Evolutionary conservation across 2,888 invertebrate species (phyloP).

Genomic region (Pelosia muscerda): DNA sequence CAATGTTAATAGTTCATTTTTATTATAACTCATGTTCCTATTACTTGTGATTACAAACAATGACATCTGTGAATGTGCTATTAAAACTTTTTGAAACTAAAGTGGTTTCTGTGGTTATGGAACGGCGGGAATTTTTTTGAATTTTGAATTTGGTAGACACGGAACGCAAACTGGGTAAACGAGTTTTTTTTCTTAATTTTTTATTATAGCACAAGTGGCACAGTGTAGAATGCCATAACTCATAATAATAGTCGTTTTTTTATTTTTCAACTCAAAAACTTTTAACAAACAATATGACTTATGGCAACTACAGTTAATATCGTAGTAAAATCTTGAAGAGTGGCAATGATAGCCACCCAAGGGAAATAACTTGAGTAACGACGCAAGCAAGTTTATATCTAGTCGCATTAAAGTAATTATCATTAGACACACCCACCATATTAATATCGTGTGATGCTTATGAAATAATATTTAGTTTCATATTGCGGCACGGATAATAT

Average conservation of each 20-base stretch:
- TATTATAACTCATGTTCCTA: neutral
- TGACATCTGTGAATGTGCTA: too few relatives aligned
- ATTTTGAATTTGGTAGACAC: too few relatives aligned
- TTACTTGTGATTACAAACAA: neutral
- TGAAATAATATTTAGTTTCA: slow-evolving; percentile 29
- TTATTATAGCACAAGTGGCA: neutral
- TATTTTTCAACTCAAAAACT: neutral
- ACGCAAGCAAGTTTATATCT: slow-evolving; percentile 50
- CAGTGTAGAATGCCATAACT: neutral
- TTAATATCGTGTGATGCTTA: slow-evolving; percentile 39
- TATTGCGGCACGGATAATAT: slow-evolving; percentile 1
- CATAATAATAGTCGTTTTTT: neutral
- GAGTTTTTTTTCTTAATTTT: slow-evolving; percentile 19
- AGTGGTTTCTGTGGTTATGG: too few relatives aligned
- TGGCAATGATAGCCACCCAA: slow-evolving; percentile 59
- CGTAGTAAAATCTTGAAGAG: slow-evolving; percentile 65
- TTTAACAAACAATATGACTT: slow-evolving; percentile 18
- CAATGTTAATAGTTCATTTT: slow-evolving; percentile 12
- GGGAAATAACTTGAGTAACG: slow-evolving; percentile 65
- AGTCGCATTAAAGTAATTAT: slow-evolving; percentile 75
- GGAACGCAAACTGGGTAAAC: too few relatives aligned
- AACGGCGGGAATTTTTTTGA: too few relatives aligned
- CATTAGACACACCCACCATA: slow-evolving; percentile 71
- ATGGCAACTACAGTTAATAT: slow-evolving; percentile 35
- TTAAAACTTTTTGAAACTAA: too few relatives aligned